Percentiles rank a stretch among this genome's conserved stretches.
phyloP scores from a whole-genome alignment of 2,888 invertebrate genomes.

The Ommatoiulus sabulosus region DNA sequence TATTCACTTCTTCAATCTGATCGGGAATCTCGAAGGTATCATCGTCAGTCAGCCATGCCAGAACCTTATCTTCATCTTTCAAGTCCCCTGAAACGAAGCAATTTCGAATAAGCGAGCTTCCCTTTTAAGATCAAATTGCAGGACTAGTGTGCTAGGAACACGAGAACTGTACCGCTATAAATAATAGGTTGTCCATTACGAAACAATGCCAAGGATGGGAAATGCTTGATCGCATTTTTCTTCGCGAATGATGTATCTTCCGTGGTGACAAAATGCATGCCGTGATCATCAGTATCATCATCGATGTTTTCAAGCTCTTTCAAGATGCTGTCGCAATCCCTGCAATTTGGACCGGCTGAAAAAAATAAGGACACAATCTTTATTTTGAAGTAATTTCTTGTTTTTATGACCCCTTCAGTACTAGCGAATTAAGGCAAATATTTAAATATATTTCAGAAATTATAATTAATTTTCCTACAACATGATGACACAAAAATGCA shows the following conservation, averaged over 20 bases:
- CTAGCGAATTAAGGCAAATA: too few relatives aligned
- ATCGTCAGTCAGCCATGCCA: slow-evolving; percentile 83
- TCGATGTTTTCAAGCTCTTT: slow-evolving; percentile 91
- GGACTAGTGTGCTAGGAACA: too few relatives aligned
- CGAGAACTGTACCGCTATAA: slow-evolving; percentile 71
- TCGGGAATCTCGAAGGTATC: slow-evolving; percentile 85
- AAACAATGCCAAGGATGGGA: slow-evolving; percentile 89
- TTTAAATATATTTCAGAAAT: too few relatives aligned
- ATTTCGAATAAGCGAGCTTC: neutral
- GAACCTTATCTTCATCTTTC: slow-evolving; percentile 93
- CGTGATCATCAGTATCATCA: slow-evolving; percentile 91
- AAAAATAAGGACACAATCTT: neutral
- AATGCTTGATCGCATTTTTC: slow-evolving; percentile 83
- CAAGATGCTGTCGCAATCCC: slow-evolving; percentile 85
- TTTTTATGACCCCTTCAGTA: too few relatives aligned
- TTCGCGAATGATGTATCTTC: slow-evolving; percentile 85
- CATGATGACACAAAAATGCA: too few relatives aligned
- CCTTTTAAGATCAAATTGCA: neutral
- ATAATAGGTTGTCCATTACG: slow-evolving; percentile 89
- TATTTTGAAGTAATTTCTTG: too few relatives aligned
- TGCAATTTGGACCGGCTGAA: slow-evolving; percentile 73
- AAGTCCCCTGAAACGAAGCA: slow-evolving; percentile 82
- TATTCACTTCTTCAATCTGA: slow-evolving; percentile 67
- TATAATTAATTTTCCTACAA: too few relatives aligned
- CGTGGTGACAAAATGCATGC: slow-evolving; percentile 93